Evolutionary conservation across 2,113 vertebrate genomes (phyloP).

Genomic region (Puntigrus tetrazona): DNA sequence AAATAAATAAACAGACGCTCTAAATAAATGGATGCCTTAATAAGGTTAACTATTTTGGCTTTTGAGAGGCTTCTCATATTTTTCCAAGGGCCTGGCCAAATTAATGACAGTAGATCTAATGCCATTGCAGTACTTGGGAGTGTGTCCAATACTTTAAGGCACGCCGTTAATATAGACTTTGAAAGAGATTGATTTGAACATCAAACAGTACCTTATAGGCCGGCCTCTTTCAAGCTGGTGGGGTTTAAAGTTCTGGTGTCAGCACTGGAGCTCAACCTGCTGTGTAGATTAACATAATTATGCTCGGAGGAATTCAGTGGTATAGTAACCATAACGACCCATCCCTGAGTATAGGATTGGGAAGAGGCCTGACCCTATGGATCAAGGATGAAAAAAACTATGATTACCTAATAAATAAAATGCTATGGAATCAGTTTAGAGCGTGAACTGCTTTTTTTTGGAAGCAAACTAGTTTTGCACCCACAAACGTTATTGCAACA

Average conservation of each 20-base stretch:
- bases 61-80: conserved; percentile 68
- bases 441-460: conserved; percentile 40
- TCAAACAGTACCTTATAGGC: conserved; percentile 72
- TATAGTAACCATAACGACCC: conserved; percentile 64
- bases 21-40: conserved; percentile 73
- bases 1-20: conserved; percentile 71
- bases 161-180: conserved; percentile 80
- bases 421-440: conserved; percentile 10
- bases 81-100: conserved; percentile 64
- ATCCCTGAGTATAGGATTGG: conserved; percentile 50
- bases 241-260: conserved; percentile 66
- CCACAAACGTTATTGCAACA: conserved; percentile 16
- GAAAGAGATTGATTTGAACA: conserved; percentile 79
- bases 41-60: conserved; percentile 75
- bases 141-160: conserved; percentile 81
- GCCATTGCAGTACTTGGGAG: conserved; percentile 74
- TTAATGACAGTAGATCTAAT: conserved; percentile 79
- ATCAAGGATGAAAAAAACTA: conserved; percentile 48
- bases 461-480: neutral
- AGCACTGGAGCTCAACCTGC: conserved; percentile 58
- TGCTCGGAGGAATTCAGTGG: conserved; percentile 57
- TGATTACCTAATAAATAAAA: conserved; percentile 57
- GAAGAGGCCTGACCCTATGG: conserved; percentile 45
- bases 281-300: conserved; percentile 71
- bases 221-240: conserved; percentile 56